Base-by-base conservation (phyloP, 2,888 invertebrate species). In the Scelioninae gen. 2 region DNA sequence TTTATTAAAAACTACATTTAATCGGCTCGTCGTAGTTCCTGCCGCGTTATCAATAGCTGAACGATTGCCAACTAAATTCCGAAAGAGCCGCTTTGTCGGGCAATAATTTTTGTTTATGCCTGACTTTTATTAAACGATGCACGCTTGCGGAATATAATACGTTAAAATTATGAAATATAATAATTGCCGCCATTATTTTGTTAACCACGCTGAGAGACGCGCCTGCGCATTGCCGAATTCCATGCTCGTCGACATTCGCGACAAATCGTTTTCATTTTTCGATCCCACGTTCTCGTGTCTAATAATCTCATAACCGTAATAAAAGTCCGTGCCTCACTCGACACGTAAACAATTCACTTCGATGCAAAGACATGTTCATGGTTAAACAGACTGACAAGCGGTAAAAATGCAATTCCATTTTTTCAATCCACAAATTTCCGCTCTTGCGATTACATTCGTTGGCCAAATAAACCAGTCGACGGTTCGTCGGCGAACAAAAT, bases 71-170 rank as follows among this genome's bases (percentile, higher is more conserved):
- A 67, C 67, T 48, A 52, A 71, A 71, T 70, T 60, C 70, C 64
- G 61, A 70, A 70, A 70, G 73, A 73, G 64, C 64, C 69, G 73
- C 69, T 74, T 64, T 68, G 60, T 60, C 55, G 65, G 43, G 60
- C 61, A 69, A 69, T 69, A 48, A 71, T 71, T 71, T 74, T 74
- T 74, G 74, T 71, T 74, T 69, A 69, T 69, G 63, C 71, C 50
- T 48, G 58, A 72, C 55, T 72, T 69, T 75, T 69, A 69, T 69
- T 64, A 61, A 64, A 63, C 55, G 68, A 61, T 72, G 28, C 41
- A 45, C 16, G 48, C 55, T 43, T 61, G 53, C 22, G 50, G 57
- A 74, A 69, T 72, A 55, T 61, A 71, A 64, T 74, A 46, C 57
- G 52, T 50, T 58, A 61, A 70, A n/a, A 70, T 67, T 60, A 70